phyloP scores from a whole-genome alignment of 2,113 vertebrate genomes.

The Neodon shergylaensis region DNA sequence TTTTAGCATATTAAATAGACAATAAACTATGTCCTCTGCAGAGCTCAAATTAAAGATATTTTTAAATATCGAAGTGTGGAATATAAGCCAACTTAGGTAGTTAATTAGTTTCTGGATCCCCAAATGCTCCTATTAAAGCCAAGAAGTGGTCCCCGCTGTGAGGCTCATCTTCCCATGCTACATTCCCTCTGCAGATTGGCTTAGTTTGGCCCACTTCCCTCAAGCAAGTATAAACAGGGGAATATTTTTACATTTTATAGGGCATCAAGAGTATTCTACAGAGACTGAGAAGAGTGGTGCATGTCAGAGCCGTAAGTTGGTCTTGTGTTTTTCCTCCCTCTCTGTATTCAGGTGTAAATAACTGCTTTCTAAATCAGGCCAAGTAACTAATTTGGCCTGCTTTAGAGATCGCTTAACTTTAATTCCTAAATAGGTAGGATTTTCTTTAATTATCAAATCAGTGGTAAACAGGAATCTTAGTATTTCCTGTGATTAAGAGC shows the following conservation, averaged over 20 bases:
- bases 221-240: background rate
- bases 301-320: background rate
- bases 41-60: background rate
- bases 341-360: background rate
- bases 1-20: background rate
- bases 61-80: background rate
- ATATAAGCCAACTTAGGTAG: background rate
- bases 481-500: background rate
- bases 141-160: background rate
- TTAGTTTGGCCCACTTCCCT: background rate
- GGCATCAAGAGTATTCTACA: background rate
- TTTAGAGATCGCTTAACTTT: background rate
- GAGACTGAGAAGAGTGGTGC: background rate
- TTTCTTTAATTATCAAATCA: background rate
- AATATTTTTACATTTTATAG: background rate
- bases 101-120: background rate
- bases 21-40: background rate
- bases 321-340: background rate
- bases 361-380: background rate
- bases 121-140: background rate
- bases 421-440: background rate
- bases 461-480: background rate
- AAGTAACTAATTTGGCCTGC: background rate
- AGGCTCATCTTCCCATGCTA: fast-evolving
- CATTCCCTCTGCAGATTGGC: background rate